Conservation (phyloP, 2,113 vertebrate species). For the Agapornis roseicollis region DNA sequence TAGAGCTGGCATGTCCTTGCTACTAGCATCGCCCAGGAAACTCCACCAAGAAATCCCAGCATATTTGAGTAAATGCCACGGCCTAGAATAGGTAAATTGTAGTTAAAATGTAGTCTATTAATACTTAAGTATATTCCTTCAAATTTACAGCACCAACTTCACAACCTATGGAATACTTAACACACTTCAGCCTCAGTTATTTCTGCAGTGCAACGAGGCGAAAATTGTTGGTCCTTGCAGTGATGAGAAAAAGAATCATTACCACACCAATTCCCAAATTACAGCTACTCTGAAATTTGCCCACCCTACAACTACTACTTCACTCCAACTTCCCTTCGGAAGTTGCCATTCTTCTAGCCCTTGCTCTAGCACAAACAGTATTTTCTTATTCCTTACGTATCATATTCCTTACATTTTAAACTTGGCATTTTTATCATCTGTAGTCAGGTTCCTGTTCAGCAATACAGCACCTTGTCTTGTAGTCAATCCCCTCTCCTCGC, state of each 20-base stretch:
- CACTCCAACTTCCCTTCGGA: neutral
- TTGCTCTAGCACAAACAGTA: neutral
- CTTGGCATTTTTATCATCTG: neutral
- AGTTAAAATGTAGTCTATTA: neutral
- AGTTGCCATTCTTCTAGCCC: neutral
- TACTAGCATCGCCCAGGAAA: slow-evolving; percentile 98
- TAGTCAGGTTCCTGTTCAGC: neutral
- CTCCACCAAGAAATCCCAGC: slow-evolving; percentile 95
- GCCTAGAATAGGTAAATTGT: slow-evolving; percentile 64
- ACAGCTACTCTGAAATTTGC: neutral
- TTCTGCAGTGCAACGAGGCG: neutral
- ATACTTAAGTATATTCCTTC: neutral
- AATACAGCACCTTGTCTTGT: neutral
- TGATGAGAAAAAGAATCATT: neutral
- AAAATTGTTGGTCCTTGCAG: neutral
- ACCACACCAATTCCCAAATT: neutral
- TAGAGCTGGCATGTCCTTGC: slow-evolving; percentile 95
- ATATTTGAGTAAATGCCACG: slow-evolving; percentile 98
- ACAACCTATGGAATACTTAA: neutral
- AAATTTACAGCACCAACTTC: neutral
- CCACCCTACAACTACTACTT: neutral
- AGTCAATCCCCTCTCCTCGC: neutral
- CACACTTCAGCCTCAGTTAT: neutral
- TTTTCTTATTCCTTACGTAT: neutral
- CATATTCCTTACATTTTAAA: neutral